These are phyloP conservation scores for Labeo calbasu DNA, from an alignment of 2,797 vertebrate genomes.

Conservation along the genomic window DNA sequence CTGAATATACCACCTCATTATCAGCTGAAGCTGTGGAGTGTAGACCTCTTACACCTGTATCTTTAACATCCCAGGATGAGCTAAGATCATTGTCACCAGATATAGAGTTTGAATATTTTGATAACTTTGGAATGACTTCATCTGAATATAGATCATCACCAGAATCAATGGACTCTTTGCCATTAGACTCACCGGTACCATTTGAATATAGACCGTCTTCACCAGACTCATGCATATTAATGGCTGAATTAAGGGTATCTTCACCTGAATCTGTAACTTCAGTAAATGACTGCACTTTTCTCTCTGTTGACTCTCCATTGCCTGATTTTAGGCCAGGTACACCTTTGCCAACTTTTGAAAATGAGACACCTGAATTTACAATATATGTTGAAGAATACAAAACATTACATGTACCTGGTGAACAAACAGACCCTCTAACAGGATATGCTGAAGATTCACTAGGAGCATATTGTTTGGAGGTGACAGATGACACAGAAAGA, in stretches of 20 bases:
- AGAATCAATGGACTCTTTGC: constrained; percentile 57
- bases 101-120: constrained; percentile 52
- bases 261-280: constrained; percentile 69
- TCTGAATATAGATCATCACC: constrained; percentile 55
- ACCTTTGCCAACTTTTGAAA: constrained; percentile 56
- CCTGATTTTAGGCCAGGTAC: constrained; percentile 63
- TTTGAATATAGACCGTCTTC: constrained; percentile 47
- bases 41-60: constrained; percentile 39
- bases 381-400: constrained; percentile 27
- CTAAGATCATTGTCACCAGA: constrained; percentile 56
- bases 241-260: constrained; percentile 63
- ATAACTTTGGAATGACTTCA: constrained; percentile 36
- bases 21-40: constrained; percentile 22
- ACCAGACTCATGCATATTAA: constrained; percentile 47
- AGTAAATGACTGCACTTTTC: constrained; percentile 63
- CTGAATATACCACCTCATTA: background rate
- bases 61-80: constrained; percentile 35
- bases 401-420: background rate
- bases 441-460: constrained; percentile 52
- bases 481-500: constrained; percentile 70
- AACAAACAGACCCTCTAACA: background rate
- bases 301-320: constrained; percentile 67
- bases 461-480: constrained; percentile 67
- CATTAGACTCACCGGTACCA: constrained; percentile 63
- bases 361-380: constrained; percentile 27